These are phyloP conservation scores for Noturus placidus DNA, from an alignment of 2,113 vertebrate genomes.

Conservation along the genomic window DNA sequence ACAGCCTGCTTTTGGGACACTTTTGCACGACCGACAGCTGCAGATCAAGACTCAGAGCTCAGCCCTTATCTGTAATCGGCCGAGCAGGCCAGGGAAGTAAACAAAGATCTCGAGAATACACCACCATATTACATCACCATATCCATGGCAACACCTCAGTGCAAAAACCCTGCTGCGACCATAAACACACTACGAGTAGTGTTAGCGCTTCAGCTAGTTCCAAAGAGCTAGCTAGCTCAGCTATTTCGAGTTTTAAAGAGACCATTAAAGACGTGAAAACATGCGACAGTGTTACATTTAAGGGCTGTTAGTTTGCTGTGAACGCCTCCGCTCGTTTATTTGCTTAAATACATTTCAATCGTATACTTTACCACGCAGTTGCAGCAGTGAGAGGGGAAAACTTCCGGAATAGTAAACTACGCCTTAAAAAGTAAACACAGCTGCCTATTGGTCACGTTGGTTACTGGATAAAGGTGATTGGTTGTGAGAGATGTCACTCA, in stretches of 20 bases:
- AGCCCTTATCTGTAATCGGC: neutral
- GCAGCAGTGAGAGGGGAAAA: neutral
- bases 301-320: no score
- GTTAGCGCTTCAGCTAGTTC: neutral
- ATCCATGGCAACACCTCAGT: neutral
- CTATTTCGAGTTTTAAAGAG: neutral
- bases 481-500: neutral
- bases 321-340: neutral
- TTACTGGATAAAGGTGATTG: slow-evolving; percentile 1
- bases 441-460: slow-evolving; percentile 10
- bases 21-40: neutral
- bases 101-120: neutral
- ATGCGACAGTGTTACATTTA: neutral
- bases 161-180: neutral
- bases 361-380: slow-evolving; percentile 24
- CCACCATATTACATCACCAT: neutral
- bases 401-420: slow-evolving; percentile 20
- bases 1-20: no score
- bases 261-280: neutral
- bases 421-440: slow-evolving; percentile 6
- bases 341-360: neutral
- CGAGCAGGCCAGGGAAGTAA: neutral
- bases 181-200: neutral
- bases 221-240: no score
- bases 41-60: neutral